Evolutionary conservation across 2,113 vertebrate species (phyloP), one percentile per base, ranked within the genome.

Genomic region (Xenopus borealis): DNA sequence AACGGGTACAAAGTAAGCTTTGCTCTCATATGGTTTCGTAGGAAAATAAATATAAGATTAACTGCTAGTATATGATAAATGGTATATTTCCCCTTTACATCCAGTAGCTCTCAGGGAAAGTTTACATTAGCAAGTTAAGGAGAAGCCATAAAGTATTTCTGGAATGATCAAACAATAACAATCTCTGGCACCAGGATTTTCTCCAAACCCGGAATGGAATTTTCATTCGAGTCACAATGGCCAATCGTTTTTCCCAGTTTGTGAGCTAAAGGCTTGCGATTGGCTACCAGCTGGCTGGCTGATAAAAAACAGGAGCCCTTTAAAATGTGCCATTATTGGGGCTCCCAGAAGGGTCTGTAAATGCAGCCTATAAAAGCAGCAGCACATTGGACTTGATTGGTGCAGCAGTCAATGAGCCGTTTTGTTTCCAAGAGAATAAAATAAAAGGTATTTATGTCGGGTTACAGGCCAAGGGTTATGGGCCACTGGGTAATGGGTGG

Each of bases 81-180:
- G 2, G 33, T 6, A 7, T 40, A 40, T 6, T 40, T 40, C 33
- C 33, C 33, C 33, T 40, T 40, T 40, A 40, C 33, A 40, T 9
- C 33, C 33, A 40, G 33, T 40, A 40, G 47, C 47, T 50, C 47
- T 16, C 6, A 12, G 4, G 47, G 47, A 50, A 50, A 4, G 47
- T 50, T 50, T 50, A 50, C 47, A 50, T 50, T 3, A 47, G 23
- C 23, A 27, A 27, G 23, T 27, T 62, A 44, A 16, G 19, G 50
- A 23, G 44, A 13, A 16, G 27, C 20, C 62, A 65, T 53, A 47
- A 57, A 61, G 57, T 47, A 58, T n/a, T 57, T 30, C 55, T 16
- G 64, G 72, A 67, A 67, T 75, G 72, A 27, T 16, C 47, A 19
- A 75, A 61, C 46, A 66, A 75, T 67, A 75, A 73, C 27, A 66